A percentile compares a stretch with the other conserved stretches of the same genome.
phyloP scores from a whole-genome alignment of 2,888 invertebrate genomes.

The Andrena marginata region DNA sequence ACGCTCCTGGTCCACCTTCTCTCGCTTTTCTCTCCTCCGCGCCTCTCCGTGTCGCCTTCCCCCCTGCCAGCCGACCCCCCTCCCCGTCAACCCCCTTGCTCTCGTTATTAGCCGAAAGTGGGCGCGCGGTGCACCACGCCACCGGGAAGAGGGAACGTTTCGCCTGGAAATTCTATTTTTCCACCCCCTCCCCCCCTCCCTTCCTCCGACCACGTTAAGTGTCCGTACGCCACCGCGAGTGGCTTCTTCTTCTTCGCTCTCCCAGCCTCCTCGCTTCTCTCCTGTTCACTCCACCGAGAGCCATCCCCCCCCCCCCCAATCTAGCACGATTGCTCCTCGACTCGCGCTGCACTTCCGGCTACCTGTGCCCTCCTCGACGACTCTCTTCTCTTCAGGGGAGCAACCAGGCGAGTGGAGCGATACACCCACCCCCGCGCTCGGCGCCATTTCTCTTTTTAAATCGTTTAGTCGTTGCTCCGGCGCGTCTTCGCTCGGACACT shows the following conservation, averaged over 20 bases:
- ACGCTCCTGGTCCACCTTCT: slow-evolving; percentile 13
- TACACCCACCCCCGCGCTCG: slow-evolving; percentile 6
- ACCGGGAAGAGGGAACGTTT: background rate
- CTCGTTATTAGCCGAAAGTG: slow-evolving; percentile 20
- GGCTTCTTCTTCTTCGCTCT: slow-evolving; percentile 52
- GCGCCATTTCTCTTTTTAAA: slow-evolving; percentile 32
- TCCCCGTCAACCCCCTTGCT: slow-evolving; percentile 11
- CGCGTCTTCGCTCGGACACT: slow-evolving; percentile 30
- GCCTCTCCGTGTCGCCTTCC: slow-evolving; percentile 23
- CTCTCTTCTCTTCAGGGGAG: slow-evolving; percentile 8
- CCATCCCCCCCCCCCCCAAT: background rate
- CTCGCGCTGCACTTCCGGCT: slow-evolving; percentile 44
- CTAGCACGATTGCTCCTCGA: slow-evolving; percentile 40
- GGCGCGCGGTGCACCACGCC: slow-evolving; percentile 1
- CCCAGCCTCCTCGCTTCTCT: background rate
- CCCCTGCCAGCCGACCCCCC: background rate
- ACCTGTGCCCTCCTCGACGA: slow-evolving; percentile 25
- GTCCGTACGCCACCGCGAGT: slow-evolving; percentile 49
- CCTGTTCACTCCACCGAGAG: slow-evolving; percentile 6
- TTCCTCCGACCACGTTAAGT: slow-evolving; percentile 5
- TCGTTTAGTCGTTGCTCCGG: slow-evolving; percentile 22
- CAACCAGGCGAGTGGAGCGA: background rate
- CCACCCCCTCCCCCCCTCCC: too few relatives aligned
- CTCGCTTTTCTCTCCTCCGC: background rate
- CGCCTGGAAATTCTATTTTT: slow-evolving; percentile 50